phyloP scores from a whole-genome alignment of 2,888 invertebrate species.

The Steinernema hermaphroditum region DNA sequence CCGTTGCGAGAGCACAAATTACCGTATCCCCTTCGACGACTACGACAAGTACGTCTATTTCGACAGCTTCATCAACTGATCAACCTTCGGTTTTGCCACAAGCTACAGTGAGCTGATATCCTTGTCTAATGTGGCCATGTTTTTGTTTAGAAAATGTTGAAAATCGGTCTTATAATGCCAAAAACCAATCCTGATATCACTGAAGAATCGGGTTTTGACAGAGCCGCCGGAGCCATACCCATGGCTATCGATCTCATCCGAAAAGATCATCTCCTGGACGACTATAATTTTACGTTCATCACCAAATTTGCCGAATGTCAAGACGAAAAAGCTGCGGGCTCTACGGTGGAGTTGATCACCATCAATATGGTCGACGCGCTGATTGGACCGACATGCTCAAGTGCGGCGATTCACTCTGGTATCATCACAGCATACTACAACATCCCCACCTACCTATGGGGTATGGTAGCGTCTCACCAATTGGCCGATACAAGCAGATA shows the following conservation, averaged over 20 bases:
- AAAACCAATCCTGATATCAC: not conserved
- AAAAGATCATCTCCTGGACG: constrained; percentile 23
- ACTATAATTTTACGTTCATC: constrained; percentile 36
- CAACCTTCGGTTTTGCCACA: too few species aligned
- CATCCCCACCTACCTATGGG: constrained; percentile 44
- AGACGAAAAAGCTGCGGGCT: constrained; percentile 32
- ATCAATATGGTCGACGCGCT: constrained; percentile 47
- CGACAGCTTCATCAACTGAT: too few species aligned
- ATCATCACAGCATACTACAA: constrained; percentile 41
- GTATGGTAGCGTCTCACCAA: constrained; percentile 38
- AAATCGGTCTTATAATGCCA: not conserved
- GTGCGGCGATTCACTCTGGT: constrained; percentile 36
- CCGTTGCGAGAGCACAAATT: too few species aligned
- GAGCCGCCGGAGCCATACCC: constrained; percentile 39
- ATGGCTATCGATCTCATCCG: constrained; percentile 32
- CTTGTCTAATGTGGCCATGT: too few species aligned
- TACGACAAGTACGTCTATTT: too few species aligned
- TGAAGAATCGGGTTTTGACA: constrained; percentile 44
- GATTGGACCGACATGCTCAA: constrained; percentile 51
- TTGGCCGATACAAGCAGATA: constrained; percentile 39
- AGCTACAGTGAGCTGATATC: too few species aligned
- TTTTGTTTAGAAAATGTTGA: not conserved
- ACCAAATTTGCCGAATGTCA: constrained; percentile 33
- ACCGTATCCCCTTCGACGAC: too few species aligned
- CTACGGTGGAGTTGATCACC: constrained; percentile 47